Conservation (phyloP, 1,140 invertebrate species). For the Melanaphis sacchari region DNA sequence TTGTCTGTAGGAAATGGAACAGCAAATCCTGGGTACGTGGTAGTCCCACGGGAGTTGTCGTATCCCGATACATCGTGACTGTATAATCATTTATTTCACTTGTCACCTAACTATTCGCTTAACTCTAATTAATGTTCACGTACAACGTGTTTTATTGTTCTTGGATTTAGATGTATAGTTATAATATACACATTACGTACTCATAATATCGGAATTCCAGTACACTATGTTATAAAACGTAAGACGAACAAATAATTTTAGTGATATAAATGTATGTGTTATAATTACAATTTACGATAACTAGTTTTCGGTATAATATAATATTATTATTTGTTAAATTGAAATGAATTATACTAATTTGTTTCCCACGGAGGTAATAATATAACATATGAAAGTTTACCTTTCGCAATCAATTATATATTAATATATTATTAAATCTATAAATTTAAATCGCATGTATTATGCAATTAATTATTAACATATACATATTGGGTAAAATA, state of each 20-base stretch:
- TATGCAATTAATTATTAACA: too few species aligned
- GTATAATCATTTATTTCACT: slow-evolving; percentile 36
- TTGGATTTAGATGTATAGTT: neutral
- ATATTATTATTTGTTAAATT: neutral
- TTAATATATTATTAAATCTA: too few species aligned
- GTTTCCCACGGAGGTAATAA: neutral
- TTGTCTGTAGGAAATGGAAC: neutral
- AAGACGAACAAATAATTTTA: neutral
- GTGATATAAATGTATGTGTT: too few species aligned
- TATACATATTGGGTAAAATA: too few species aligned
- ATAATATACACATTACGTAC: neutral
- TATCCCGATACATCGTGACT: neutral
- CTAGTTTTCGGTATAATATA: neutral
- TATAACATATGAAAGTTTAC: neutral
- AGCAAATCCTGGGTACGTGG: neutral
- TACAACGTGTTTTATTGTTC: neutral
- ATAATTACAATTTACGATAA: neutral
- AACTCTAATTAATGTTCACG: slow-evolving; percentile 27
- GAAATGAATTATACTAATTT: neutral
- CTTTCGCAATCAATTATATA: neutral
- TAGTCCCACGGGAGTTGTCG: neutral
- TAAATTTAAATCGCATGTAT: neutral
- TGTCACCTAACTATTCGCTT: neutral
- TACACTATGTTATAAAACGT: neutral
- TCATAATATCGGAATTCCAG: neutral